phyloP scores from a whole-genome alignment of 1,140 invertebrate species.

The Atta texana region DNA sequence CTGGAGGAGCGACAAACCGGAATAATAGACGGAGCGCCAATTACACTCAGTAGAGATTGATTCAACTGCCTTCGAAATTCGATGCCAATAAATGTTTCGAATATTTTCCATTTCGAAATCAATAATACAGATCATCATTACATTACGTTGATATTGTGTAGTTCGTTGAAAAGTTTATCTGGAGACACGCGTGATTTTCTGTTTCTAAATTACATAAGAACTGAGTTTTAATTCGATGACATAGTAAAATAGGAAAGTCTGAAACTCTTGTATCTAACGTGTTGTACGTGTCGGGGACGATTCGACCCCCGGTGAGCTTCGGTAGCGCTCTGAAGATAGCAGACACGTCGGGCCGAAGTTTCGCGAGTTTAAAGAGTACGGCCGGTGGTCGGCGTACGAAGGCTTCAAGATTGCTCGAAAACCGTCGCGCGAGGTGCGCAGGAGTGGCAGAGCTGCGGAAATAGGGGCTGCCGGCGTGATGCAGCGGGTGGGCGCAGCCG shows the following conservation, averaged over 20 bases:
- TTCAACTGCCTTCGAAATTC: not conserved
- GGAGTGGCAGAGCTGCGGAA: constrained; percentile 75
- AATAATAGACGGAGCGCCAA: not conserved
- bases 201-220: not conserved
- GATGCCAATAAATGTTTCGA: not conserved
- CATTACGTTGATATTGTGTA: not conserved
- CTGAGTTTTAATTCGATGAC: not conserved
- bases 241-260: not conserved
- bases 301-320: not conserved
- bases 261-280: not conserved
- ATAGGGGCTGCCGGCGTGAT: constrained; percentile 81
- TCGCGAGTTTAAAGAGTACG: constrained; percentile 63
- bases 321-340: not conserved
- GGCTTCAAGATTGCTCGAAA: constrained; percentile 81
- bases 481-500: constrained; percentile 81
- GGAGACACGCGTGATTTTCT: not conserved
- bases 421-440: constrained; percentile 75
- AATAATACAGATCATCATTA: not conserved
- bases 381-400: constrained; percentile 69
- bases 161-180: not conserved
- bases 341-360: not conserved
- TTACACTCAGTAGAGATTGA: not conserved
- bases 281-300: not conserved
- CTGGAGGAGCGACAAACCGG: not conserved
- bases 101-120: not conserved